Evolutionary conservation across 2,888 invertebrate species (phyloP).

Genomic region (Oscheius myriophilus): DNA sequence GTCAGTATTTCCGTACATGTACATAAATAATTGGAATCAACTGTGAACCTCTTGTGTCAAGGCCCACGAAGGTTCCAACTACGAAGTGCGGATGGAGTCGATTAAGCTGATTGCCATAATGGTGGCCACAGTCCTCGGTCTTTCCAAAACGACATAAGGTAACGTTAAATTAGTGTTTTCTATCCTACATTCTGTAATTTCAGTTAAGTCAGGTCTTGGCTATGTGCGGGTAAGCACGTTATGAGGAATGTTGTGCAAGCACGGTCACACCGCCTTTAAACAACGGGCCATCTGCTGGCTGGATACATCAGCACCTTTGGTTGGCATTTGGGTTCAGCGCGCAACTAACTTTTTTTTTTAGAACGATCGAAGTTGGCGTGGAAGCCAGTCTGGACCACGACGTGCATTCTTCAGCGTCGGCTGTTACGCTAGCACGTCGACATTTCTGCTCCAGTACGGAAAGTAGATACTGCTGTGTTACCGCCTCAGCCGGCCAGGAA

Average conservation of each 20-base stretch:
- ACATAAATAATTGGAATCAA: constrained; percentile 76
- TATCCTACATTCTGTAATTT: no score
- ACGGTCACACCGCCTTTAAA: no score
- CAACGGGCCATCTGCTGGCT: constrained; percentile 86
- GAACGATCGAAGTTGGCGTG: constrained; percentile 34
- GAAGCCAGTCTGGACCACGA: constrained; percentile 42
- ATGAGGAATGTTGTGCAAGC: constrained; percentile 78
- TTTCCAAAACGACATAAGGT: constrained; percentile 37
- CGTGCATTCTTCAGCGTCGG: constrained; percentile 46
- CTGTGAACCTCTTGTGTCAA: constrained; percentile 63
- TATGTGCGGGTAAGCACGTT: no score
- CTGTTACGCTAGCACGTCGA: constrained; percentile 84
- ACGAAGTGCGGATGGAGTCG: constrained; percentile 89
- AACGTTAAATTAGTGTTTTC: background rate
- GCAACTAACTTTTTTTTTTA: background rate
- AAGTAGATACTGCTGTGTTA: constrained; percentile 95
- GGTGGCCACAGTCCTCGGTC: constrained; percentile 77
- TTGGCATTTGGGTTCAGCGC: constrained; percentile 20
- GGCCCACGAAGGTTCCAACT: constrained; percentile 89
- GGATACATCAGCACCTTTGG: constrained; percentile 92
- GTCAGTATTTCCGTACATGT: constrained; percentile 83
- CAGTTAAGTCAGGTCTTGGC: background rate
- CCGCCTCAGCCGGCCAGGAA: no score
- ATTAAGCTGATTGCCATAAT: constrained; percentile 89
- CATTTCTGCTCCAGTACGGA: constrained; percentile 86